A percentile compares a stretch with the other conserved stretches of the same genome.
Conservation (phyloP, 2,797 vertebrate genomes). For the Enteromius argenteus region DNA sequence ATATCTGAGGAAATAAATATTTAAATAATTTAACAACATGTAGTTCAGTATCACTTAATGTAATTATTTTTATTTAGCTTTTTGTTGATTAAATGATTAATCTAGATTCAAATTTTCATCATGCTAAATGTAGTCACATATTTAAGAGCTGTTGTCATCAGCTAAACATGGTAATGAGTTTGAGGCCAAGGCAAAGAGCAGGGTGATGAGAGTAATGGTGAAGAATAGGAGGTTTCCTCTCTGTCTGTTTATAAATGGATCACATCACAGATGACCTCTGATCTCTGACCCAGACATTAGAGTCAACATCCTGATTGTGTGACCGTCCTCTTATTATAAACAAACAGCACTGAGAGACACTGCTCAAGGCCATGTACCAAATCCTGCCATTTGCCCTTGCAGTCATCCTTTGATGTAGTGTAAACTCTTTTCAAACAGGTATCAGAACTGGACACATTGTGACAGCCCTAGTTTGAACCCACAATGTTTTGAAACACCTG, state of each 20-base stretch:
- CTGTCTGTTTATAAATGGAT: slow-evolving; percentile 28
- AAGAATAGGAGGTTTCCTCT: background rate
- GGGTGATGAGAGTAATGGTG: background rate
- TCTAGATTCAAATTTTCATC: no score
- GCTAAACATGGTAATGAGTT: background rate
- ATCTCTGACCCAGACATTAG: slow-evolving; percentile 46
- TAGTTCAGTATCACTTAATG: no score
- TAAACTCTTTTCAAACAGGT: background rate
- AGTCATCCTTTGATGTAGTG: background rate
- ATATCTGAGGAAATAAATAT: no score
- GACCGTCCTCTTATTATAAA: background rate
- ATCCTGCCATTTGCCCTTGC: background rate
- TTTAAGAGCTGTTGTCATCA: background rate
- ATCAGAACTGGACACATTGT: background rate
- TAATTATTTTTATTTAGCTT: no score
- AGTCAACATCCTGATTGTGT: slow-evolving; percentile 24
- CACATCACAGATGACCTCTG: slow-evolving; percentile 27
- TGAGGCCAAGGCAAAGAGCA: background rate
- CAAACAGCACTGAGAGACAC: slow-evolving; percentile 11
- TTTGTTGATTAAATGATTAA: no score
- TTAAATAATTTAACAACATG: no score
- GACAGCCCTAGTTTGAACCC: background rate
- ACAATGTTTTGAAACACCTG: background rate
- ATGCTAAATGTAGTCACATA: no score
- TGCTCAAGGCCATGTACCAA: background rate